These are phyloP conservation scores for Talpa occidentalis DNA, from an alignment of 2,113 vertebrate species.

Conservation along the genomic window DNA sequence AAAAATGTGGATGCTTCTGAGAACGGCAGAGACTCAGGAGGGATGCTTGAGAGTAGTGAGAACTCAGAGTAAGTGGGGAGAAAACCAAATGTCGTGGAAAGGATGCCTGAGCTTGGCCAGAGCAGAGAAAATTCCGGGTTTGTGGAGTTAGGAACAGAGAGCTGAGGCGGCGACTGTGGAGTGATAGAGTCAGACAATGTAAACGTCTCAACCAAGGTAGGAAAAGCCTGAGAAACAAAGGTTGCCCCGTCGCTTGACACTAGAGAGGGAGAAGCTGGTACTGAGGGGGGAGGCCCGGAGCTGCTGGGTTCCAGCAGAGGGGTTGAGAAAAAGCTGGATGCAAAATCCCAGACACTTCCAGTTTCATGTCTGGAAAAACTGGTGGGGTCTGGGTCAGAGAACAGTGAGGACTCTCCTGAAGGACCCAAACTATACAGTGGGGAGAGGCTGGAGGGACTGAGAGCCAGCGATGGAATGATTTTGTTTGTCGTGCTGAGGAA, in stretches of 20 bases:
- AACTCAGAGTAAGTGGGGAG: slow-evolving; percentile 39
- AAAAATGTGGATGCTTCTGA: slow-evolving; percentile 68
- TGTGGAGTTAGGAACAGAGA: slow-evolving; percentile 33
- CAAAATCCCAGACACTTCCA: slow-evolving; percentile 59
- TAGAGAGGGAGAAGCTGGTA: slow-evolving; percentile 42
- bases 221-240: slow-evolving; percentile 68
- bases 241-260: slow-evolving; percentile 53
- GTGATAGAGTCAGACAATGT: not conserved
- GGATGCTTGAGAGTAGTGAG: slow-evolving; percentile 22
- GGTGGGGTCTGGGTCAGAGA: slow-evolving; percentile 20
- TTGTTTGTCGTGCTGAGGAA: not conserved
- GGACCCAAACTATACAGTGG: slow-evolving; percentile 52
- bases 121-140: slow-evolving; percentile 9
- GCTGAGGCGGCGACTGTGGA: slow-evolving; percentile 43
- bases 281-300: not conserved
- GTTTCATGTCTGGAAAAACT: not conserved
- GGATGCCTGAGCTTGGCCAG: slow-evolving; percentile 65
- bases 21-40: slow-evolving; percentile 32
- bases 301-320: slow-evolving; percentile 64
- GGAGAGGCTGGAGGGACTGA: not conserved
- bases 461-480: rapidly evolving
- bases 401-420: slow-evolving; percentile 48
- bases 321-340: slow-evolving; percentile 63
- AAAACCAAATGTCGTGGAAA: slow-evolving; percentile 33
- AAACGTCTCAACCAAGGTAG: slow-evolving; percentile 36